These are phyloP conservation scores for Odontomyia ornata DNA, from an alignment of 2,888 invertebrate species.

Conservation along the genomic window DNA sequence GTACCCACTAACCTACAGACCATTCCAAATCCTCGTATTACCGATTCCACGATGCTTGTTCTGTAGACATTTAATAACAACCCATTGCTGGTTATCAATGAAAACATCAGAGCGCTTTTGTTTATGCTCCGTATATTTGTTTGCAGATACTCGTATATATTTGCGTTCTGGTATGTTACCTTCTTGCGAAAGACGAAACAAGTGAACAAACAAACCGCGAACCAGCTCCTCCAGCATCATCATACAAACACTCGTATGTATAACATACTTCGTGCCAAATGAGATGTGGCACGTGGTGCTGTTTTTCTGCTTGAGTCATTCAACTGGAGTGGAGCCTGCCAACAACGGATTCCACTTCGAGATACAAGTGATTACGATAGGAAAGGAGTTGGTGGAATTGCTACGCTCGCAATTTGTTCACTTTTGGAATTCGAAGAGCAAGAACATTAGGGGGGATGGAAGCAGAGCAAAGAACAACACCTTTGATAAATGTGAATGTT, in stretches of 20 bases:
- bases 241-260: background rate
- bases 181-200: background rate
- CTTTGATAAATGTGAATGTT: too few relatives aligned
- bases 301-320: slow-evolving; percentile 15
- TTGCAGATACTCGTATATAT: too few relatives aligned
- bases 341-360: background rate
- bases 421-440: background rate
- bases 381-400: background rate
- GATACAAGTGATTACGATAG: background rate
- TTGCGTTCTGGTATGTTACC: background rate
- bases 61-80: too few relatives aligned
- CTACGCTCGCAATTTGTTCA: background rate
- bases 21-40: too few relatives aligned
- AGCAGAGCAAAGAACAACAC: too few relatives aligned
- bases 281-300: slow-evolving; percentile 24
- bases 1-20: too few relatives aligned
- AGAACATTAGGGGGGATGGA: too few relatives aligned
- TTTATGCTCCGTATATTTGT: background rate
- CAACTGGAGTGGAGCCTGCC: slow-evolving; percentile 4
- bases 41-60: too few relatives aligned
- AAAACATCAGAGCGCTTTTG: background rate
- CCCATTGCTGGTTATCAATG: background rate
- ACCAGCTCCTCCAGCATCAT: background rate
- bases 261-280: background rate
- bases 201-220: slow-evolving; percentile 3